Base-by-base conservation (phyloP, 2,888 invertebrate species). In the Drosophila mercatorum region DNA sequence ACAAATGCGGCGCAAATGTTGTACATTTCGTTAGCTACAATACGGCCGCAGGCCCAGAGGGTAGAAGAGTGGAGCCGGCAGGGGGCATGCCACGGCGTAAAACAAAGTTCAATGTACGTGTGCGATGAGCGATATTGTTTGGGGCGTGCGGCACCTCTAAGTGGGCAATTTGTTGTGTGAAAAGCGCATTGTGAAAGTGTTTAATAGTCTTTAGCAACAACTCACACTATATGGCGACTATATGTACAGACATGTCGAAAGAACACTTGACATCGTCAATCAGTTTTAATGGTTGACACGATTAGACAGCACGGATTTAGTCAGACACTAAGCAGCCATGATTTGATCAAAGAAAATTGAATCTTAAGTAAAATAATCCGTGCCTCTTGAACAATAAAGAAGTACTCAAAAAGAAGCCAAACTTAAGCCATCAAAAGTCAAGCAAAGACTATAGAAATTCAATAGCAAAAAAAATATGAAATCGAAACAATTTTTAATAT, bases 201-300 rank as follows among this genome's bases (percentile, higher is more conserved):
- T 84, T 81, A 82, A 69, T 65, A 70, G 78, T 47, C 65, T 28
- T 28, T 34, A 44, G 47, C 67, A 10, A 40, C 57, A 38, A 57
- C 14, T 43, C 52, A 10, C 36, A 28, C 26, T 38, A 46, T 3
- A 56, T 36, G 44, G 26, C 49, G 17, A 40, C 55, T 55, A 53
- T 26, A 75, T 51, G 17, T 57, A 52, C 17, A 51, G 31, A 49
- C 34, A 51, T 57, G 57, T 34, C 68, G n/a, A 49, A 68, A 64
- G 12, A 73, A 80, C 90, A 91, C 79, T 86, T 90, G 91, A 87
- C 88, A 86, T 83, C 87, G 88, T 90, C 91, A 86, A 90, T 91
- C 91, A 88, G 65, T 61, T 64, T 62, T 43, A 70, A 68, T 65
- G 53, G 38, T 66, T 51, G 74, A 63, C 74, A 63, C 49, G 75